Evolutionary conservation across 2,797 vertebrate genomes (phyloP).

Genomic region (Brachyrhaphis roseni): DNA sequence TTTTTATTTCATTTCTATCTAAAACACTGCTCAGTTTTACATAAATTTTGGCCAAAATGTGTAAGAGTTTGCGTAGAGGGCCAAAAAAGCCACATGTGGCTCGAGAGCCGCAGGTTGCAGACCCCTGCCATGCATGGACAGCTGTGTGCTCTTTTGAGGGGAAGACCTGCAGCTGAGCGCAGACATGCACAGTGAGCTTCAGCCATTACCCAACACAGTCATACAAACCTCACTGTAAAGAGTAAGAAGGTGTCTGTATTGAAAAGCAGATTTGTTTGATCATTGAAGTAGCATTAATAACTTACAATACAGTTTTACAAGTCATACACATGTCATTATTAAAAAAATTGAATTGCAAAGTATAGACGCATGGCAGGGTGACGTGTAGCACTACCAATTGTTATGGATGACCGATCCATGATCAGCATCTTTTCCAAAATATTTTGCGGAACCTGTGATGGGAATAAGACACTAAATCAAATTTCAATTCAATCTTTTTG

Average conservation of each 20-base stretch:
- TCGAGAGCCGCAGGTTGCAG: not conserved
- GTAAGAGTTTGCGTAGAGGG: not conserved
- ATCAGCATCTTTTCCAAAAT: not conserved
- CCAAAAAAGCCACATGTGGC: conserved; percentile 4
- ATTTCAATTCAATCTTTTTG: not conserved
- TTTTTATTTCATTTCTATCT: not conserved
- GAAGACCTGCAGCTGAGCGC: not conserved
- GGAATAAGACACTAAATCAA: not conserved
- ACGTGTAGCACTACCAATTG: not conserved
- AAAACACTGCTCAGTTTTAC: not conserved
- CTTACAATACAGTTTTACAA: not conserved
- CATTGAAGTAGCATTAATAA: not conserved
- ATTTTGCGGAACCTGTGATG: not conserved
- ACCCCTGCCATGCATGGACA: not conserved
- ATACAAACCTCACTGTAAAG: not conserved
- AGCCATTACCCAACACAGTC: not conserved
- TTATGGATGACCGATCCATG: not conserved
- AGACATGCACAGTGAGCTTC: not conserved
- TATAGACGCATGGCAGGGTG: not conserved
- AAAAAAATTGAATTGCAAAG: not conserved
- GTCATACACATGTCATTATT: not conserved
- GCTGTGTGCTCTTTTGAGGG: conserved; percentile 2
- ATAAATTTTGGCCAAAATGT: not conserved
- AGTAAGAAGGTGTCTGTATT: not conserved
- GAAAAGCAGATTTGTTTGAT: not conserved